Base-by-base conservation (phyloP, 2,797 vertebrate species). In the Nyctalus aviator region DNA sequence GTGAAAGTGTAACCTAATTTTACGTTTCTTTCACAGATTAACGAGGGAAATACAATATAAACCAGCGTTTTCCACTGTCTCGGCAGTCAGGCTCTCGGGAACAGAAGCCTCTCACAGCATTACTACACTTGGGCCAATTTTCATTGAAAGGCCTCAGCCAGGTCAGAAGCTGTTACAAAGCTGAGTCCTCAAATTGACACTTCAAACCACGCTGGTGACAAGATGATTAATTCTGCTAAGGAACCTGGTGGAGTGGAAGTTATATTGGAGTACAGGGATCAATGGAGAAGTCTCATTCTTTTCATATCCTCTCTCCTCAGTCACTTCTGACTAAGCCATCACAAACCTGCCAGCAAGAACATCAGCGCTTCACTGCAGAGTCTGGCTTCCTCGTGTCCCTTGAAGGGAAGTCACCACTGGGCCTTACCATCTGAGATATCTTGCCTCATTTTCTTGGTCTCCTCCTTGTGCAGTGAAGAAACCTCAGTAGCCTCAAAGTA, bases 1-100 rank as follows among this genome's bases (percentile, higher is more conserved):
- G 71, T 86, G 68, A 75, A 95, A 91, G 76, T 71, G 48, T 91
- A 90, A 94, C 90, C 90, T 72, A 89, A 91, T 95, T 95, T 94
- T 90, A 90, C 69, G 30, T 88, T 95, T 94, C 88, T 84, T 62
- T 92, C 75, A 89, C 79, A 64, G 71, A 90, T 23, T 79, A 69
- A 85, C 25, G 75, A 90, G 46, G 18, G 75, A 95, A 94, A 62
- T 20, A 91, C 4, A 46, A 48, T 69, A 88, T n/a, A 76, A 77
- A 50, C 50, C 50, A 90, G 44, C 0, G 8, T 59, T 35, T 78
- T 48, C 71, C 79, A 62, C 15, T 2, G 59, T 32, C 87, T 59
- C 57, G 35, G 66, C 48, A 25, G 64, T 53, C 64, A 53, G 79
- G 57, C 79, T 64, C 73, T 41, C n/a, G 18, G 37, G 84, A 72